Conservation (phyloP, 2,797 vertebrate genomes). For the Propithecus deckenii region DNA sequence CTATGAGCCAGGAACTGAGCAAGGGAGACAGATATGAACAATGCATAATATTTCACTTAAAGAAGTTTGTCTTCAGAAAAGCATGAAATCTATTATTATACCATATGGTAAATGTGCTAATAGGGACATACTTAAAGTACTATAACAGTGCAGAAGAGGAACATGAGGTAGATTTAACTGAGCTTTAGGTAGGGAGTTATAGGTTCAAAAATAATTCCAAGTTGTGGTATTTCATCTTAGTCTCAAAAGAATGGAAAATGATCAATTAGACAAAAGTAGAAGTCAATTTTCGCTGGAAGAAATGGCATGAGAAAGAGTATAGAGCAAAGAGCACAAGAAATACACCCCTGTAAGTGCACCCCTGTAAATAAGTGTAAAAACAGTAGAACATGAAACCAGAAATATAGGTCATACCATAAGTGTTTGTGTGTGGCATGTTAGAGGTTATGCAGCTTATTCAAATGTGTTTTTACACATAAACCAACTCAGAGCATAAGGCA, state of each 20-base stretch:
- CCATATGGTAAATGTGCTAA: not conserved
- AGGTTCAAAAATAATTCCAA: not conserved
- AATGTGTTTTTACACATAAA: not conserved
- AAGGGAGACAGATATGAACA: not conserved
- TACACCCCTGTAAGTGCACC: not conserved
- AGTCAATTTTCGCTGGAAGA: not conserved
- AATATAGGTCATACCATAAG: rapidly evolving
- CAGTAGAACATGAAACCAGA: not conserved
- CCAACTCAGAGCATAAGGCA: not conserved
- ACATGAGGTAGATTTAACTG: not conserved
- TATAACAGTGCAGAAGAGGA: not conserved
- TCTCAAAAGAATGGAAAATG: not conserved
- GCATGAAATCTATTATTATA: not conserved
- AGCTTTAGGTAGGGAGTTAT: not conserved
- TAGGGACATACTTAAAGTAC: not conserved
- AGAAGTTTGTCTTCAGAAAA: not conserved
- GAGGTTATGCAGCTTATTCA: not conserved
- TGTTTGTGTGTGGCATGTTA: rapidly evolving
- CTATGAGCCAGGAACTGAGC: not conserved
- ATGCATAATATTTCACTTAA: not conserved
- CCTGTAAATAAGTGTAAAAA: not conserved
- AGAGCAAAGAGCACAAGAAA: not conserved
- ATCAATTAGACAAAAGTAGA: not conserved
- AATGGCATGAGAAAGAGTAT: not conserved
- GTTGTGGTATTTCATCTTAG: not conserved